These are phyloP conservation scores for Ceratitis capitata DNA, from an alignment of 1,140 invertebrate species.

Conservation along the genomic window DNA sequence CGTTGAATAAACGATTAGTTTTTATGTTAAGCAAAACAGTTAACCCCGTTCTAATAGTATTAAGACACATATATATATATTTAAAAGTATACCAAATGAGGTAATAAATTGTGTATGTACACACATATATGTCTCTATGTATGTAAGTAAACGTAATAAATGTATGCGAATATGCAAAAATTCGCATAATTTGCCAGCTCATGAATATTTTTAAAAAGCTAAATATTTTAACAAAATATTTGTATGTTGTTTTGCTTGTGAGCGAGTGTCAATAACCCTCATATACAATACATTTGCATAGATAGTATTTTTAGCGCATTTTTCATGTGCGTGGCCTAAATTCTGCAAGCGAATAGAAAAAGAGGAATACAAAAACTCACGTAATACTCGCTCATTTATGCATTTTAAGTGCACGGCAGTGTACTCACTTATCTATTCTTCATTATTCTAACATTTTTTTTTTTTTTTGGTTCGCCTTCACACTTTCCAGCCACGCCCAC, in stretches of 20 bases:
- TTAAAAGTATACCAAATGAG: background rate
- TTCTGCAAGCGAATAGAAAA: background rate
- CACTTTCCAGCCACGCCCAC: conserved; percentile 1
- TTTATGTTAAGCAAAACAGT: background rate
- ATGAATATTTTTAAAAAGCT: background rate
- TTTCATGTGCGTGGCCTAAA: conserved; percentile 17
- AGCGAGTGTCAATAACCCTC: background rate
- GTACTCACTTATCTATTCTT: background rate
- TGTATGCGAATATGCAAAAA: background rate
- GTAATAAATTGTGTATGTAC: background rate
- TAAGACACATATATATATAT: background rate
- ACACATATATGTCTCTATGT: too few relatives aligned
- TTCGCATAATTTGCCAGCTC: background rate
- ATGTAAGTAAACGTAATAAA: background rate
- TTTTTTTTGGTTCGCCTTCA: too few relatives aligned
- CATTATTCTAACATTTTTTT: conserved; percentile 10
- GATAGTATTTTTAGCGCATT: background rate
- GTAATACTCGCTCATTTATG: background rate
- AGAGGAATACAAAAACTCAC: background rate
- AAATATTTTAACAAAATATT: background rate
- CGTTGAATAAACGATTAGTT: too few relatives aligned
- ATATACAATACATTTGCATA: background rate
- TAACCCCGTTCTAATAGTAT: background rate
- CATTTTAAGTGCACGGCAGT: background rate
- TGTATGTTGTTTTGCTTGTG: background rate